Evolutionary conservation across 2,797 vertebrate genomes (phyloP), one percentile per base, ranked within the genome.

Genomic region (Falco naumanni): DNA sequence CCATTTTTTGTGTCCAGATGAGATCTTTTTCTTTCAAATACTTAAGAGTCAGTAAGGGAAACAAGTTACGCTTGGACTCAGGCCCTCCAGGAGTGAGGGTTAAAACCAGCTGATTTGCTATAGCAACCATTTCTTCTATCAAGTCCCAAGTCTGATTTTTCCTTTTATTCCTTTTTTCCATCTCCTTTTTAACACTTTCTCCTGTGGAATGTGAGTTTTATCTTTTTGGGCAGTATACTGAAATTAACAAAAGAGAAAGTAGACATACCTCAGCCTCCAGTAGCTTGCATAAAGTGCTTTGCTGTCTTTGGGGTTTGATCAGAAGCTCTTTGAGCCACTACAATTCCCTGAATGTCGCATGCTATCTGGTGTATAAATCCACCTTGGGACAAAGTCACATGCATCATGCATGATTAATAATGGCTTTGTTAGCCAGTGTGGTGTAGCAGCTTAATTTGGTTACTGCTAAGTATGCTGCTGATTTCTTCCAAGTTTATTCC

Each of bases 361-460:
- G 81, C 70, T 89, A n/a, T 92, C 74, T 79, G 56, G 24, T 79
- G n/a, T 72, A 70, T 84, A 95, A 93, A 95, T 93, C 77, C 60
- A 80, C 84, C 68, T 90, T 87, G 61, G 41, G 78, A 87, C 78
- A 83, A 90, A 95, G 81, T 95, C 95, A 95, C 74, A 47, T 95
- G 92, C 64, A 64, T 84, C 57, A 24, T 69, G 92, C 89, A 75
- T 92, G 84, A 89, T 87, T 92, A 89, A 85, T 89, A 94, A 77
- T 78, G 89, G 68, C 91, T 94, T 96, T 97, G 84, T 94, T 95
- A 94, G 81, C 84, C 89, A 48, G 13, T 80, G 64, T 66, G 56
- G 37, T 90, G 37, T 90, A 74, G 74, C 57, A 95, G 77, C 91
- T 94, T 95, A 95, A 87, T 94, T 90, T 94, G 88, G 72, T 85